Evolutionary conservation across 2,888 invertebrate genomes (phyloP).

Genomic region (Abrostola triplasia): DNA sequence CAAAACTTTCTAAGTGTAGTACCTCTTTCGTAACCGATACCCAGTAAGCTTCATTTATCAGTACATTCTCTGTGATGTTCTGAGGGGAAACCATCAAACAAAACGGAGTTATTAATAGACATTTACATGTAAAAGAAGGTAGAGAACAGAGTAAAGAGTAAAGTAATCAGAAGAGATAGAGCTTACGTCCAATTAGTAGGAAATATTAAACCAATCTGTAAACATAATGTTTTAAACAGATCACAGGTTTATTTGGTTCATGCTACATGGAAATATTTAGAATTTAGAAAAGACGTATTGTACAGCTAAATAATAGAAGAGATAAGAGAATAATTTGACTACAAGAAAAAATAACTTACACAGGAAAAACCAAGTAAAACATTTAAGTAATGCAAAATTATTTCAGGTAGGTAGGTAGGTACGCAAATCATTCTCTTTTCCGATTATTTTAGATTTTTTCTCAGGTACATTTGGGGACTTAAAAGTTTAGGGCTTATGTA

Average conservation of each 20-base stretch:
- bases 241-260: constrained; percentile 68
- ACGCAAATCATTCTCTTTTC: constrained; percentile 50
- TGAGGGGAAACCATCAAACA: constrained; percentile 92
- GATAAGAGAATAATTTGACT: constrained; percentile 62
- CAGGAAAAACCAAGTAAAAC: constrained; percentile 23
- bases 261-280: constrained; percentile 76
- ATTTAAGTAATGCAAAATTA: constrained; percentile 34
- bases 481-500: constrained; percentile 41
- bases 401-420: constrained; percentile 11
- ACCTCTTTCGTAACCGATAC: constrained; percentile 97
- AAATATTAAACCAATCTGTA: constrained; percentile 83
- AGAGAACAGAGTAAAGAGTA: constrained; percentile 62
- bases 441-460: constrained; percentile 37
- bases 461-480: constrained; percentile 54
- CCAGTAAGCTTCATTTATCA: constrained; percentile 98
- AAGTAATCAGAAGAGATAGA: constrained; percentile 69
- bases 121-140: constrained; percentile 69
- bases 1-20: constrained; percentile 90
- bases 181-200: constrained; percentile 83
- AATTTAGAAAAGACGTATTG: constrained; percentile 69
- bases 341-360: constrained; percentile 47
- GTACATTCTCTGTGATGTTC: constrained; percentile 98
- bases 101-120: constrained; percentile 85
- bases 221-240: constrained; percentile 74
- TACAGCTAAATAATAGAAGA: constrained; percentile 44